phyloP scores from a whole-genome alignment of 2,888 invertebrate genomes.

The Pherbina coryleti region DNA sequence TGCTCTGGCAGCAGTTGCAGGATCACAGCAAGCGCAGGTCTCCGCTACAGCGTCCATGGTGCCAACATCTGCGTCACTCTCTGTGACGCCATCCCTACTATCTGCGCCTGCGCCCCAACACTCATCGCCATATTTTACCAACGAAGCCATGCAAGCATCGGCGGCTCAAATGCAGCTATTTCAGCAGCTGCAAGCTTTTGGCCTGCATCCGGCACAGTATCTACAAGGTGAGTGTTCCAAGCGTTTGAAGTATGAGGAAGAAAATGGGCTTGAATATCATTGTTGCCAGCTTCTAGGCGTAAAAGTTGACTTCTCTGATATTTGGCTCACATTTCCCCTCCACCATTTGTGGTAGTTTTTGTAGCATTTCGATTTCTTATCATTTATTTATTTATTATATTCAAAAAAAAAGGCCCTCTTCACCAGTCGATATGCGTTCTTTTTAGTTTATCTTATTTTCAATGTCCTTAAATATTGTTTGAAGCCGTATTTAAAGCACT shows the following conservation, averaged over 20 bases:
- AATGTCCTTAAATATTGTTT: slow-evolving; percentile 4
- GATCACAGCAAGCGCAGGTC: slow-evolving; percentile 58
- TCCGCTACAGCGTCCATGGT: slow-evolving; percentile 57
- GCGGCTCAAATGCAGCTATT: slow-evolving; percentile 74
- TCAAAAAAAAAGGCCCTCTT: neutral
- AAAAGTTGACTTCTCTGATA: no score
- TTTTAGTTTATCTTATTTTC: slow-evolving; percentile 4
- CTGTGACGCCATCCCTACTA: slow-evolving; percentile 71
- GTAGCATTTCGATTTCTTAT: no score
- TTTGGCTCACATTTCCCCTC: no score
- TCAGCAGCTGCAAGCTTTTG: slow-evolving; percentile 77
- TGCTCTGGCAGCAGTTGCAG: slow-evolving; percentile 71
- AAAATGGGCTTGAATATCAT: no score
- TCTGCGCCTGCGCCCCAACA: slow-evolving; percentile 53
- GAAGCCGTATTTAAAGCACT: slow-evolving; percentile 13
- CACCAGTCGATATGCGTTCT: slow-evolving; percentile 11
- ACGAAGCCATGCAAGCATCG: slow-evolving; percentile 69
- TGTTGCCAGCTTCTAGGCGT: neutral
- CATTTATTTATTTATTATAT: no score
- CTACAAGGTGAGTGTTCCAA: slow-evolving; percentile 72
- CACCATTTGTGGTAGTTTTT: no score
- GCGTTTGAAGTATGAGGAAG: no score
- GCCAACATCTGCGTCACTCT: slow-evolving; percentile 72
- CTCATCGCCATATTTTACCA: slow-evolving; percentile 71
- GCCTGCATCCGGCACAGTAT: slow-evolving; percentile 74